Percentiles rank a stretch among this genome's conserved stretches.
Evolutionary conservation across 1,140 invertebrate genomes (phyloP).

Genomic region (Oryzaephilus surinamensis): DNA sequence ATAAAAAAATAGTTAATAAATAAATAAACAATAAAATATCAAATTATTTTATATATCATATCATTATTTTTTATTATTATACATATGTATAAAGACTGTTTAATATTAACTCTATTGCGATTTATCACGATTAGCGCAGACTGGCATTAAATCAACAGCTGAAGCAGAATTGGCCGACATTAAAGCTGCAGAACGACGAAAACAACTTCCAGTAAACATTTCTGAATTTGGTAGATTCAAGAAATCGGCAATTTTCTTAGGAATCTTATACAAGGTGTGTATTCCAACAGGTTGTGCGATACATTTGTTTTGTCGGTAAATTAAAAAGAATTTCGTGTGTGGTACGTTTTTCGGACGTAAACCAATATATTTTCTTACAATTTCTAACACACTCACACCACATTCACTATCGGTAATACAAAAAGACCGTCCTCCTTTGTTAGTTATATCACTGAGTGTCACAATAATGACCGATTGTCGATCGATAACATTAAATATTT

Average conservation of each 20-base stretch:
- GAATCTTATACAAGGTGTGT: neutral
- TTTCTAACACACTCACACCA: no score
- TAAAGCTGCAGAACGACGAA: no score
- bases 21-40: no score
- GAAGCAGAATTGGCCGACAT: no score
- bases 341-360: conserved; percentile 2
- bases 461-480: neutral
- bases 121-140: no score
- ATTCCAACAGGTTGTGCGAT: neutral
- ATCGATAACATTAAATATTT: conserved; percentile 8
- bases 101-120: no score
- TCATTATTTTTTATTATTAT: no score
- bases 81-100: no score
- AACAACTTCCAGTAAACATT: no score
- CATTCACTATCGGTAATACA: neutral
- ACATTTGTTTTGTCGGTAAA: neutral
- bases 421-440: neutral
- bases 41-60: no score
- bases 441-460: conserved; percentile 1
- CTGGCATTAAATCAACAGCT: no score
- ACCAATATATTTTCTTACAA: conserved; percentile 3
- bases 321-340: conserved; percentile 3
- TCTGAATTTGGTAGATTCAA: conserved; percentile 1
- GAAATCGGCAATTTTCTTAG: neutral
- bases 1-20: no score